A percentile compares a stretch with the other conserved stretches of the same genome.
These are phyloP conservation scores for Poeciliopsis retropinna DNA, from an alignment of 2,113 vertebrate species.

Conservation along the genomic window DNA sequence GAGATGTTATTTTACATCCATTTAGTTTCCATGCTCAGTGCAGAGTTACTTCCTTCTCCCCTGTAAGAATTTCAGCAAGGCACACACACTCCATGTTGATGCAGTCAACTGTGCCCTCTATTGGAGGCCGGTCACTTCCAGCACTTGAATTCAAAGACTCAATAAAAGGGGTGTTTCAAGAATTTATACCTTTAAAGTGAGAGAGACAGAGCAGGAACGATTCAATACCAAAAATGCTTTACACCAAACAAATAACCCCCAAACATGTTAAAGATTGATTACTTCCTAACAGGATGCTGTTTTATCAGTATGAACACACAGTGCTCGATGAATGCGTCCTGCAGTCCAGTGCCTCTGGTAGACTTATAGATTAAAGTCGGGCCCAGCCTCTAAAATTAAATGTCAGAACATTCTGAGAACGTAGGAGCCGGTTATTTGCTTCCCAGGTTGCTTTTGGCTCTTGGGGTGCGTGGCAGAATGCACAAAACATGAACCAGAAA, in stretches of 20 bases:
- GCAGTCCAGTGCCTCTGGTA: conserved; percentile 10
- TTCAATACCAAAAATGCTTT: not conserved
- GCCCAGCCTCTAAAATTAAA: conserved; percentile 40
- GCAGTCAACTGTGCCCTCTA: conserved; percentile 76
- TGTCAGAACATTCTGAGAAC: conserved; percentile 7
- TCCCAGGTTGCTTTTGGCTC: conserved; percentile 18
- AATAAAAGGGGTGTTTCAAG: conserved; percentile 18
- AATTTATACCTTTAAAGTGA: conserved; percentile 9
- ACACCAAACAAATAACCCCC: conserved; percentile 36
- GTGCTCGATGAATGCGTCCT: conserved; percentile 21
- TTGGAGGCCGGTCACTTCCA: conserved; percentile 67
- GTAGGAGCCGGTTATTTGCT: conserved; percentile 39
- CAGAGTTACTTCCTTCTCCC: not conserved
- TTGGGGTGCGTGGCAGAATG: conserved; percentile 24
- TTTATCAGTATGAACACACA: conserved; percentile 41
- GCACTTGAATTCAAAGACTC: conserved; percentile 48
- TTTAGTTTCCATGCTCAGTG: conserved; percentile 20
- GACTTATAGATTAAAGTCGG: conserved; percentile 30
- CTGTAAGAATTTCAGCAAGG: conserved; percentile 14
- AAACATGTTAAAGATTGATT: conserved; percentile 25
- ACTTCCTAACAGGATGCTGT: conserved; percentile 21
- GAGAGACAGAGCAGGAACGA: conserved; percentile 20
- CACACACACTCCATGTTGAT: conserved; percentile 9
- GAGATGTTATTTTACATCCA: not conserved
- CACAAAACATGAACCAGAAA: conserved; percentile 71